Conservation (phyloP, 2,888 invertebrate species). For the Cylloceria caligata region DNA sequence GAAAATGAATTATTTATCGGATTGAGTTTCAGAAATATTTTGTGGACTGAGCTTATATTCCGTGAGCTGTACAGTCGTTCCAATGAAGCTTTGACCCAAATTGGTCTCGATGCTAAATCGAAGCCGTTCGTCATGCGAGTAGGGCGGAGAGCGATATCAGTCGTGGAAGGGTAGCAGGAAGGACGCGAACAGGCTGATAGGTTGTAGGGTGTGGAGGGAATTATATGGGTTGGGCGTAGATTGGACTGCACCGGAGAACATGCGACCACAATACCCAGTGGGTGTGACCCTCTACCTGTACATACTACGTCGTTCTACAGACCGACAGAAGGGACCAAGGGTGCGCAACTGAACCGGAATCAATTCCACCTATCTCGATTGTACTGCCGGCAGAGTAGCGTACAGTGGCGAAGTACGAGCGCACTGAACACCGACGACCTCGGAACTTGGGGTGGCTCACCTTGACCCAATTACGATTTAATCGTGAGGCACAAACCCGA, state of each 20-base stretch:
- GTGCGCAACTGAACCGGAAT: slow-evolving; percentile 70
- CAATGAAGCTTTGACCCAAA: slow-evolving; percentile 80
- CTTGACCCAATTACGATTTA: slow-evolving; percentile 62
- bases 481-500: slow-evolving; percentile 40
- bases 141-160: slow-evolving; percentile 37
- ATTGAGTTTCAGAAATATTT: slow-evolving; percentile 42
- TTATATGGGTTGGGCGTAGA: slow-evolving; percentile 72
- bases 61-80: slow-evolving; percentile 48
- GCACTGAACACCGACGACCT: slow-evolving; percentile 58
- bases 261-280: slow-evolving; percentile 64
- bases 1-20: slow-evolving; percentile 62
- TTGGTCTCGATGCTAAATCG: slow-evolving; percentile 75
- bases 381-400: slow-evolving; percentile 58
- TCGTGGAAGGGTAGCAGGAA: slow-evolving; percentile 50
- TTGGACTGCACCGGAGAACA: slow-evolving; percentile 68
- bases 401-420: neutral
- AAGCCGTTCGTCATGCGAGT: slow-evolving; percentile 68
- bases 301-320: slow-evolving; percentile 1
- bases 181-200: slow-evolving; percentile 4
- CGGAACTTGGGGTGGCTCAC: slow-evolving; percentile 53
- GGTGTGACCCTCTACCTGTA: slow-evolving; percentile 33
- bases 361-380: slow-evolving; percentile 66
- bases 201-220: slow-evolving; percentile 24
- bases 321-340: slow-evolving; percentile 49
- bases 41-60: slow-evolving; percentile 52